Percentiles rank a stretch among this genome's conserved stretches.
phyloP scores from a whole-genome alignment of 2,113 vertebrate genomes.

The Capreolus pygargus region DNA sequence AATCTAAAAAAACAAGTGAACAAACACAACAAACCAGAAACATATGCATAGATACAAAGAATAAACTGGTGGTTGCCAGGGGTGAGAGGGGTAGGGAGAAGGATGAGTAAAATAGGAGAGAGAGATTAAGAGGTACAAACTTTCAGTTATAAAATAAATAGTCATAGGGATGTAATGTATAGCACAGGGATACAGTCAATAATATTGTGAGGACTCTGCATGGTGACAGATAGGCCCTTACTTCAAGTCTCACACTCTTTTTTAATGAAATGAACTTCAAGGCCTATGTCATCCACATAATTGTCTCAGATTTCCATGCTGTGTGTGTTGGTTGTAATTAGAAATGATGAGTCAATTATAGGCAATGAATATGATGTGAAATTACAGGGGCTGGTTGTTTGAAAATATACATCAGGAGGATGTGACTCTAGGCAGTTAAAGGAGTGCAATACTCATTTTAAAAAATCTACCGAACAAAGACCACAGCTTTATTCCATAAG shows the following conservation, averaged over 20 bases:
- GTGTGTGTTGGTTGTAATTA: not conserved
- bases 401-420: not conserved
- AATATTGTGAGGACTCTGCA: not conserved
- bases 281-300: not conserved
- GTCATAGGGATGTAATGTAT: not conserved
- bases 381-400: not conserved
- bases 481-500: not conserved
- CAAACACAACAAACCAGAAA: not conserved
- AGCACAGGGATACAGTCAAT: not conserved
- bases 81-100: not conserved
- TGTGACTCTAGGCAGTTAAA: not conserved
- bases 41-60: not conserved
- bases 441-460: not conserved
- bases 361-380: not conserved
- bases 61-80: not conserved
- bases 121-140: not conserved
- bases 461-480: constrained; percentile 26
- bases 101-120: not conserved
- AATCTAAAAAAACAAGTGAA: not conserved
- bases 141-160: not conserved
- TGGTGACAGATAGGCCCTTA: not conserved
- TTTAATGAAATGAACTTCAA: not conserved
- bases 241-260: not conserved
- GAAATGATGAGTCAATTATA: not conserved
- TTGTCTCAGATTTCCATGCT: not conserved